A percentile compares a stretch with the other conserved stretches of the same genome.
Evolutionary conservation across 2,888 invertebrate species (phyloP).

Genomic region (Hololepta plana): DNA sequence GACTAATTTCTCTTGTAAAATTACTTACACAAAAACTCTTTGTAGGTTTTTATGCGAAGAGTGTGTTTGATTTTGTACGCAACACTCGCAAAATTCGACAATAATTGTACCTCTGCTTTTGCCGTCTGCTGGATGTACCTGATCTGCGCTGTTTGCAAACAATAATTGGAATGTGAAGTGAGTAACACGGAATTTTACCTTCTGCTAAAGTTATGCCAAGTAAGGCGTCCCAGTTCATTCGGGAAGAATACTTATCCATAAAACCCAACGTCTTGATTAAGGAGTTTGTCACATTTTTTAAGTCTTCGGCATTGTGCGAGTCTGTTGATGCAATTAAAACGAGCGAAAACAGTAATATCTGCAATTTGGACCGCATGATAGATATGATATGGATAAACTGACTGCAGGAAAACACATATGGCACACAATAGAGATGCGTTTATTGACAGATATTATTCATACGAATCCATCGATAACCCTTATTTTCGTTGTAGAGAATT

Average conservation of each 20-base stretch:
- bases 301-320: slow-evolving; percentile 5
- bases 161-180: slow-evolving; percentile 1
- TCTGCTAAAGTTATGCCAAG: slow-evolving; percentile 23
- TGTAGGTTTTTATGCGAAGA: slow-evolving; percentile 12
- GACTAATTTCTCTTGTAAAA: slow-evolving; percentile 1
- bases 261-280: slow-evolving; percentile 19
- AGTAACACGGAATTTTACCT: slow-evolving; percentile 16
- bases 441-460: too few relatives aligned
- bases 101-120: neutral
- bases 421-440: too few relatives aligned
- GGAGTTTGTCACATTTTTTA: slow-evolving; percentile 7
- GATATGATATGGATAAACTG: too few relatives aligned
- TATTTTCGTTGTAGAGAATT: too few relatives aligned
- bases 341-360: too few relatives aligned
- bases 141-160: slow-evolving; percentile 4
- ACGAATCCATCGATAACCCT: too few relatives aligned
- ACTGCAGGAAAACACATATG: too few relatives aligned
- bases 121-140: too few relatives aligned
- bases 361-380: too few relatives aligned
- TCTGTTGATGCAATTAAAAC: too few relatives aligned
- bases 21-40: slow-evolving; percentile 14
- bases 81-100: slow-evolving; percentile 12
- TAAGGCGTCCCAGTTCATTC: slow-evolving; percentile 24
- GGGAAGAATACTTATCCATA: slow-evolving; percentile 16
- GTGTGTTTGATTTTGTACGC: slow-evolving; percentile 9